Percentiles rank a stretch among this genome's conserved stretches.
Conservation (phyloP, 2,797 vertebrate species). For the Enteromius afrohamiltoni region DNA sequence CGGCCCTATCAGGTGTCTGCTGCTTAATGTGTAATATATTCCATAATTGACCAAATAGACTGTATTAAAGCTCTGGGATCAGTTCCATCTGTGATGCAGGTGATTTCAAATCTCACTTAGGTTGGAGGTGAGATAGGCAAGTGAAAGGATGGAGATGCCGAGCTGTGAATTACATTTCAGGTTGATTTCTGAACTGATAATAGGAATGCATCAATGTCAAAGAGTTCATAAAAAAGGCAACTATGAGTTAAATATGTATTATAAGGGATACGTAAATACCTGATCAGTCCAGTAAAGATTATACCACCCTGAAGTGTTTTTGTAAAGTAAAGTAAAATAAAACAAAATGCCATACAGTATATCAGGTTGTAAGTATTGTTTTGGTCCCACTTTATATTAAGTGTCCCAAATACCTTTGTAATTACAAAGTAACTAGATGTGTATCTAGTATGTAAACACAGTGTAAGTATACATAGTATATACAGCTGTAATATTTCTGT, state of each 20-base stretch:
- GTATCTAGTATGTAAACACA: too few relatives aligned
- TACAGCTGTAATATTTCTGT: too few relatives aligned
- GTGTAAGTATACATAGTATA: too few relatives aligned
- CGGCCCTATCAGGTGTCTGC: background rate
- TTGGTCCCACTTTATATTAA: too few relatives aligned
- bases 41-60: slow-evolving; percentile 19
- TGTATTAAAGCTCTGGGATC: slow-evolving; percentile 19
- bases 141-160: background rate
- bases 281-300: background rate
- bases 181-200: background rate
- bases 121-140: slow-evolving; percentile 5
- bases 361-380: background rate
- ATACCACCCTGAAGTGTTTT: background rate
- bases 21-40: background rate
- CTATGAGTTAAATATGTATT: background rate
- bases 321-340: background rate
- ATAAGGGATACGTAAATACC: background rate
- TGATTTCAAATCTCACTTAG: background rate
- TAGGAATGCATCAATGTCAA: background rate
- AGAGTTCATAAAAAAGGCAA: background rate
- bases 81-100: background rate
- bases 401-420: too few relatives aligned
- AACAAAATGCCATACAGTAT: background rate
- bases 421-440: too few relatives aligned
- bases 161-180: slow-evolving; percentile 5